phyloP scores from a whole-genome alignment of 2,113 vertebrate genomes.

The Neodontobutis hainanensis region DNA sequence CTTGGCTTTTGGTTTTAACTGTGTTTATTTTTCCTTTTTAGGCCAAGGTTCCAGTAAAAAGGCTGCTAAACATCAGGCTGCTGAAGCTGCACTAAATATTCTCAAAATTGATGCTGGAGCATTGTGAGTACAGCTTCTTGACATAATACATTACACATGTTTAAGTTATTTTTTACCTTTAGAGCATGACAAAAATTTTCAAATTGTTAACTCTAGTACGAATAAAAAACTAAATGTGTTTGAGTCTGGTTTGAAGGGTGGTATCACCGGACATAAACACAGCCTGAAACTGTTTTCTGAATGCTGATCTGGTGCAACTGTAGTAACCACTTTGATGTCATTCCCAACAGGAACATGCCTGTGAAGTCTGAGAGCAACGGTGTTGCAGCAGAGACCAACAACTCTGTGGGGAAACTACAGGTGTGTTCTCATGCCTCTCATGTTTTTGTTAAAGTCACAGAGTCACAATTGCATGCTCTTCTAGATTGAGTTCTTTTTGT shows the following conservation, averaged over 20 bases:
- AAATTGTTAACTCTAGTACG: not conserved
- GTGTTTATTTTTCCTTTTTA: conserved; percentile 49
- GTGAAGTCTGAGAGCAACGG: conserved; percentile 63
- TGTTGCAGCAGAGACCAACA: conserved; percentile 47
- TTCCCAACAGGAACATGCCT: conserved; percentile 39
- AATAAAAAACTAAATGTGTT: not conserved
- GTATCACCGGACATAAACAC: not conserved
- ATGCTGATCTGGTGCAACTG: not conserved
- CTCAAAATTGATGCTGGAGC: conserved; percentile 77
- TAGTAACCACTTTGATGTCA: conserved; percentile 12
- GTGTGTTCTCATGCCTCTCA: conserved; percentile 38
- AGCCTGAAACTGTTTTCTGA: not conserved
- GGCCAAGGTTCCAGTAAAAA: conserved; percentile 91
- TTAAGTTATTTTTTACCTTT: not conserved
- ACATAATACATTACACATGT: not conserved
- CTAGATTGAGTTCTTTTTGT: too few relatives aligned
- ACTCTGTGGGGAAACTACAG: conserved; percentile 79
- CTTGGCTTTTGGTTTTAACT: not conserved
- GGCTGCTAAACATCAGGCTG: conserved; percentile 89
- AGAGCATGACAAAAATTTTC: too few relatives aligned
- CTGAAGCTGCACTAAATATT: conserved; percentile 82
- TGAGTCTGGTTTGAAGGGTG: not conserved
- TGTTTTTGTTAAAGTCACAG: not conserved
- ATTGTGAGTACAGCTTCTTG: conserved; percentile 72
- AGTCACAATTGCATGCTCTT: too few relatives aligned